These are phyloP conservation scores for Neuroscelio doddi DNA, from an alignment of 2,888 invertebrate genomes.

Conservation along the genomic window DNA sequence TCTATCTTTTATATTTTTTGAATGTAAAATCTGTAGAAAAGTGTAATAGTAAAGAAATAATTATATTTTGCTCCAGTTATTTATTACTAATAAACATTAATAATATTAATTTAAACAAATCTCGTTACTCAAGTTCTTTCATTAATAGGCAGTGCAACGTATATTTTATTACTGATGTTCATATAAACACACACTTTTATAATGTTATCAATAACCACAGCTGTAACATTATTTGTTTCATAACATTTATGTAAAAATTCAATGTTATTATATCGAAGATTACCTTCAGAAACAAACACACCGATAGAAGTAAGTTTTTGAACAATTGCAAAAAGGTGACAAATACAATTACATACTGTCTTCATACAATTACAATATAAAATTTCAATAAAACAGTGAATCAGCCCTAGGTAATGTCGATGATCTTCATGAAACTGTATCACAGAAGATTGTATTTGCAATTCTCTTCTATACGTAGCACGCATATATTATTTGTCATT, in stretches of 20 bases:
- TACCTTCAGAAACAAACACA: conserved; percentile 22
- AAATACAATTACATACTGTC: conserved; percentile 24
- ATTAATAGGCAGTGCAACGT: conserved; percentile 28
- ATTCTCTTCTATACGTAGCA: conserved; percentile 13
- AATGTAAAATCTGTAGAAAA: no score
- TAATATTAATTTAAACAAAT: no score
- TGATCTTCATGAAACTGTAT: conserved; percentile 10
- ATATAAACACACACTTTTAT: conserved; percentile 22
- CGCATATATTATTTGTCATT: conserved; percentile 32
- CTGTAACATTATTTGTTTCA: conserved; percentile 13
- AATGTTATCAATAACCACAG: conserved; percentile 13
- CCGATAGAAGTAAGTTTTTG: conserved; percentile 14
- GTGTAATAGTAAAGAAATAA: no score
- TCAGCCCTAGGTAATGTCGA: conserved; percentile 14
- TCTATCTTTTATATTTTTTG: no score
- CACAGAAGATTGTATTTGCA: conserved; percentile 27
- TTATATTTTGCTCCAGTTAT: no score
- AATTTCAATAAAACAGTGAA: conserved; percentile 31
- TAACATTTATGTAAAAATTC: conserved; percentile 31
- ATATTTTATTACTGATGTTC: conserved; percentile 10
- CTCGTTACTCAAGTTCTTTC: no score
- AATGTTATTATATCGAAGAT: conserved; percentile 10
- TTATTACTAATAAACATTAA: no score
- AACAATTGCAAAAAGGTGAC: conserved; percentile 29
- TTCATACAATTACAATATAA: conserved; percentile 19